phyloP scores from a whole-genome alignment of 2,888 invertebrate genomes.

The Lapara coniferarum region DNA sequence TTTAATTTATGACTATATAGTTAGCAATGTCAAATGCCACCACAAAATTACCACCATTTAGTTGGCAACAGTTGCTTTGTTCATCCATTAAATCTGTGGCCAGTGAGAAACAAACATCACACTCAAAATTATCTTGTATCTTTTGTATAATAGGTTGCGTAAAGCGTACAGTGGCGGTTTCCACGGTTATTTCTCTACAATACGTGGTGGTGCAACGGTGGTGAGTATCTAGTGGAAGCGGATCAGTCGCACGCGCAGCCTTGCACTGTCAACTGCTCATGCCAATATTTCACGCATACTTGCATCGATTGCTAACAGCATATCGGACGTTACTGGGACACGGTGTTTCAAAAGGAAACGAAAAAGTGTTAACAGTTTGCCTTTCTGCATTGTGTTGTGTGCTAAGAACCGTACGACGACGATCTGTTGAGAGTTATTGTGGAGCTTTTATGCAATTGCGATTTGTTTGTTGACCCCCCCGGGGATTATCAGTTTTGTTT shows the following conservation, averaged over 20 bases:
- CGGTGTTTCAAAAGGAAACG: conserved; percentile 39
- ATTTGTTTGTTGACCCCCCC: conserved; percentile 47
- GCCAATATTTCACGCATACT: conserved; percentile 53
- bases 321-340: conserved; percentile 28
- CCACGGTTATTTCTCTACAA: conserved; percentile 77
- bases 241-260: conserved; percentile 72
- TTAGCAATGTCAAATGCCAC: neutral
- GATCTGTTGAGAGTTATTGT: conserved; percentile 21
- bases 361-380: conserved; percentile 37
- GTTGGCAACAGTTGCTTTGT: conserved; percentile 50
- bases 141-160: conserved; percentile 77
- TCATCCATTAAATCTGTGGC: conserved; percentile 44
- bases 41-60: conserved; percentile 21
- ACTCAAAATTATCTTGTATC: conserved; percentile 68
- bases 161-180: conserved; percentile 69
- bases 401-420: conserved; percentile 32
- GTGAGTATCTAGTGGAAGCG: conserved; percentile 54
- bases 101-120: conserved; percentile 59
- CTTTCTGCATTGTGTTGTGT: conserved; percentile 42
- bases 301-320: conserved; percentile 35
- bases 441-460: conserved; percentile 37
- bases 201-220: conserved; percentile 77
- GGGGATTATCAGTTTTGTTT: neutral
- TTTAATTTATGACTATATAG: conserved; percentile 1
- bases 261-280: conserved; percentile 68